Evolutionary conservation across 2,797 vertebrate species (phyloP).

Genomic region (Rhinoraja longicauda): DNA sequence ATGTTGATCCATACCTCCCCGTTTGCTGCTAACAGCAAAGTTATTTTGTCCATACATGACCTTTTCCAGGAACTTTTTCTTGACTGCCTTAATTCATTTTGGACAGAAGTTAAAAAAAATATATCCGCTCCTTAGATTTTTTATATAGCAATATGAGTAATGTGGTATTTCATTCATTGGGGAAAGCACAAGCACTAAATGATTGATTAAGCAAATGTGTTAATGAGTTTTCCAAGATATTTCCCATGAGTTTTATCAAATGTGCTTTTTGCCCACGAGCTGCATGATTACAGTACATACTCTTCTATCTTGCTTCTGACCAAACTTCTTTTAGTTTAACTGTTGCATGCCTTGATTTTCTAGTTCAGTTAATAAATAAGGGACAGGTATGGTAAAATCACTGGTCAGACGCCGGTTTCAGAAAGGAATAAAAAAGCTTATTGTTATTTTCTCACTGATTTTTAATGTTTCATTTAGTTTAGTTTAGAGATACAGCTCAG

Average conservation of each 20-base stretch:
- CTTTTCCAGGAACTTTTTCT: neutral
- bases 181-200: conserved; percentile 19
- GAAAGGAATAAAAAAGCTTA: neutral
- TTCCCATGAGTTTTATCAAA: conserved; percentile 26
- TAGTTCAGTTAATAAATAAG: neutral
- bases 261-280: neutral
- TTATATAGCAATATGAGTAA: conserved; percentile 11
- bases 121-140: neutral
- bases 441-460: neutral
- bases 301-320: conserved; percentile 13
- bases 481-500: too few relatives aligned
- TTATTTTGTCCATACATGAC: neutral
- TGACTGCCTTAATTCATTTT: neutral
- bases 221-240: conserved; percentile 22
- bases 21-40: neutral
- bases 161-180: conserved; percentile 16
- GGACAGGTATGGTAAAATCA: neutral
- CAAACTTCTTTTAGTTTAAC: neutral
- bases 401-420: neutral
- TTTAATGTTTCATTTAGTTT: neutral
- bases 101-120: neutral
- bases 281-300: neutral
- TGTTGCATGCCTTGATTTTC: neutral
- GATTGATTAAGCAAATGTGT: conserved; percentile 26
- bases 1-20: neutral